Evolutionary conservation across 2,797 vertebrate genomes (phyloP).

Genomic region (Pipistrellus nathusii): DNA sequence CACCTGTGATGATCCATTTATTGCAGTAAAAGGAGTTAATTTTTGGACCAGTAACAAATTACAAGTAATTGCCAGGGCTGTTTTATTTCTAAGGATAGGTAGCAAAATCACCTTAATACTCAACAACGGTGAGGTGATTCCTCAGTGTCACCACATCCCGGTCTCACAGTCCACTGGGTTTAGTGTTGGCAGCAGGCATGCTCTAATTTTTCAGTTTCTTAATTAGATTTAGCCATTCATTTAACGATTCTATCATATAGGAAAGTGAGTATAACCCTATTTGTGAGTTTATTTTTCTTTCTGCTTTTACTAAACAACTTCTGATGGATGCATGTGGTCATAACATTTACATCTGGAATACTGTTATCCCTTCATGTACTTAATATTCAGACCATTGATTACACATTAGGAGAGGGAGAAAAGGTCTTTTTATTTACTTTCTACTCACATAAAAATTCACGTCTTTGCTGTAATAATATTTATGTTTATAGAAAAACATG

Average conservation of each 20-base stretch:
- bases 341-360: constrained; percentile 45
- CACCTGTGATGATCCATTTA: constrained; percentile 93
- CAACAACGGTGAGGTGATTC: constrained; percentile 82
- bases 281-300: constrained; percentile 73
- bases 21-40: constrained; percentile 91
- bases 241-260: constrained; percentile 85
- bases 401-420: neutral
- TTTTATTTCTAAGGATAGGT: constrained; percentile 91
- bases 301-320: constrained; percentile 67
- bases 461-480: neutral
- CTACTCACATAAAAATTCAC: neutral
- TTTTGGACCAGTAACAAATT: constrained; percentile 92
- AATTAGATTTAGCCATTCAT: constrained; percentile 89
- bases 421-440: constrained; percentile 15
- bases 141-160: constrained; percentile 80
- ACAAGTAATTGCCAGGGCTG: constrained; percentile 90
- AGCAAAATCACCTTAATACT: constrained; percentile 85
- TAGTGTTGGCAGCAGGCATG: constrained; percentile 84
- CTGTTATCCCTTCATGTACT: neutral
- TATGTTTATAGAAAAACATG: neutral
- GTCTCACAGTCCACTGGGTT: constrained; percentile 88
- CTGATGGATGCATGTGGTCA: constrained; percentile 29
- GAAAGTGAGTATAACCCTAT: constrained; percentile 69
- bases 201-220: constrained; percentile 88
- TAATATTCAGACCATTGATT: neutral